Conservation (phyloP, 2,888 invertebrate species). For the Corbicula japonica region DNA sequence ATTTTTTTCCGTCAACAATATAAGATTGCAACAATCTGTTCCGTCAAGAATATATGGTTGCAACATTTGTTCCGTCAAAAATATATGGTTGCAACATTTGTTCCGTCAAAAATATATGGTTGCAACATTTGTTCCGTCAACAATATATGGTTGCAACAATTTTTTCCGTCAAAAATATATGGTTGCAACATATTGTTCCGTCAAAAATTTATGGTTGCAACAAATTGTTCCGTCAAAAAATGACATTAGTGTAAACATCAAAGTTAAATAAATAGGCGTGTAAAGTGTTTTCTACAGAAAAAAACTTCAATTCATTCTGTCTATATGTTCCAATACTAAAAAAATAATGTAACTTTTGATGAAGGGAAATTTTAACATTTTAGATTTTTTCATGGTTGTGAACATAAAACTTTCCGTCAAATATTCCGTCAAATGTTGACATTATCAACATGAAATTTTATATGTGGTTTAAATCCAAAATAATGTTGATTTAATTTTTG, state of each 20-base stretch:
- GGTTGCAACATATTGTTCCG: constrained; percentile 22
- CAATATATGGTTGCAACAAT: too few relatives aligned
- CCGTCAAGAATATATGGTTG: too few relatives aligned
- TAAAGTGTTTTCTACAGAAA: constrained; percentile 17
- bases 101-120: too few relatives aligned
- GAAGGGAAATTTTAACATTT: neutral
- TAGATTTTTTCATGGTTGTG: neutral
- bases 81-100: too few relatives aligned
- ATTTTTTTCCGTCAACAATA: too few relatives aligned
- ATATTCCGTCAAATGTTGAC: constrained; percentile 11
- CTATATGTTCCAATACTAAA: neutral
- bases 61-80: too few relatives aligned
- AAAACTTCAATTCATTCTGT: neutral
- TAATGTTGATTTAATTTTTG: neutral
- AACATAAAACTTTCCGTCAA: constrained; percentile 15
- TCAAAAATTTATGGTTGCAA: constrained; percentile 19
- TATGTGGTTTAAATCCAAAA: neutral
- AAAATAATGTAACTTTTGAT: neutral
- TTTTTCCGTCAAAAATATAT: too few relatives aligned
- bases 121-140: too few relatives aligned
- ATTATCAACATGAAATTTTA: constrained; percentile 7
- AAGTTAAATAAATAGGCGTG: constrained; percentile 18
- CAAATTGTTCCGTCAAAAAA: constrained; percentile 29
- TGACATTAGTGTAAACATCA: constrained; percentile 4
- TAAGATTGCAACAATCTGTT: too few relatives aligned